These are phyloP conservation scores for Akabosia matsudoensis DNA, from an alignment of 1,140 invertebrate genomes.

Conservation along the genomic window DNA sequence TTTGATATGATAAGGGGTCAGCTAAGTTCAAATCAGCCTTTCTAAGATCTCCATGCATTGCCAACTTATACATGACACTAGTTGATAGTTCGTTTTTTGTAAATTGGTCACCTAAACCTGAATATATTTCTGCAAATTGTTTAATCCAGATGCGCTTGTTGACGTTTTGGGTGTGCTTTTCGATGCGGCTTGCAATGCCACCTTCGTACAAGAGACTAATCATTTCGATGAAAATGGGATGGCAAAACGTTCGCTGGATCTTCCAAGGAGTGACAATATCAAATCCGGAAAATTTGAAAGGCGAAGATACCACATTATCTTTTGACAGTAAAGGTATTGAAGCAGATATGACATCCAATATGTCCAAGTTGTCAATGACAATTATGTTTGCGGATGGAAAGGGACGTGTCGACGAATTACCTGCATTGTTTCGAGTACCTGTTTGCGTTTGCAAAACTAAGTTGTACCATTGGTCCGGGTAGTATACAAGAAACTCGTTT, in stretches of 20 bases:
- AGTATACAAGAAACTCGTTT: background rate
- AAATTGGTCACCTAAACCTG: too few relatives aligned
- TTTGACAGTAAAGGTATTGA: background rate
- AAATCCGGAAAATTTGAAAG: background rate
- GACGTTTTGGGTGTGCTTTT: background rate
- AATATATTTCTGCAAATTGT: too few relatives aligned
- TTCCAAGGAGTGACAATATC: background rate
- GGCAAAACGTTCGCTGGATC: background rate
- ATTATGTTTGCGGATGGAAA: background rate
- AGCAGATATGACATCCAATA: background rate
- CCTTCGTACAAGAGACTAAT: background rate
- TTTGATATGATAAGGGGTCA: too few relatives aligned
- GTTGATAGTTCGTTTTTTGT: too few relatives aligned
- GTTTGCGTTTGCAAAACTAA: background rate
- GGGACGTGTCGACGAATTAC: background rate
- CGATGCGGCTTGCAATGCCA: background rate
- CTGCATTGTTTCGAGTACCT: background rate
- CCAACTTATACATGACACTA: too few relatives aligned
- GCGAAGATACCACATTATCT: background rate
- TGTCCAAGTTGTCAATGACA: background rate
- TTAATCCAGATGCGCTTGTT: background rate
- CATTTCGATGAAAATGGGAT: background rate
- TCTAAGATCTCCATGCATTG: too few relatives aligned
- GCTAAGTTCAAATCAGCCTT: too few relatives aligned
- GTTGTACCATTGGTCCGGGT: background rate